Evolutionary conservation across 2,888 invertebrate species (phyloP).

Genomic region (Rambutsinella grinnellia): DNA sequence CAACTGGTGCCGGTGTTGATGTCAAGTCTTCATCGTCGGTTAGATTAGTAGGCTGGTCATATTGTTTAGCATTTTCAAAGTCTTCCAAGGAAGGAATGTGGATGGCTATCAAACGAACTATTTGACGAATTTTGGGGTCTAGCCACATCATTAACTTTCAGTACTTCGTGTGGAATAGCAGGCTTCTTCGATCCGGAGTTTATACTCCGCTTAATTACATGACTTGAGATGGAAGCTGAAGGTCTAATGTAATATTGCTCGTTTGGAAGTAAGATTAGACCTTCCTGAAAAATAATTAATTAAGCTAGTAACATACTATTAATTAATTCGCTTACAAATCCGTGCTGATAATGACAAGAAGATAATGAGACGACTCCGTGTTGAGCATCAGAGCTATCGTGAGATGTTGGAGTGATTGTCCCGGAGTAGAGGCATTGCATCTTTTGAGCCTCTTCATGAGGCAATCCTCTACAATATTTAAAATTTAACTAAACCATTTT

Average conservation of each 20-base stretch:
- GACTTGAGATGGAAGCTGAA: neutral
- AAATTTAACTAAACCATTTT: neutral
- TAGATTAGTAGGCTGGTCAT: no score
- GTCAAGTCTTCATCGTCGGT: no score
- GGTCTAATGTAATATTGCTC: slow-evolving; percentile 42
- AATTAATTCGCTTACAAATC: slow-evolving; percentile 31
- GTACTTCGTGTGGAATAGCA: slow-evolving; percentile 28
- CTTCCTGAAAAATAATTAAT: slow-evolving; percentile 34
- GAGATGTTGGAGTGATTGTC: neutral
- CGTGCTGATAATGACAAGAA: slow-evolving; percentile 35
- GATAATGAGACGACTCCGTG: slow-evolving; percentile 33
- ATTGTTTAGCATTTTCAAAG: no score
- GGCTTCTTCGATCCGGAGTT: neutral
- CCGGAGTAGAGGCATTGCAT: slow-evolving; percentile 31
- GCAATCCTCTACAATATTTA: slow-evolving; percentile 5
- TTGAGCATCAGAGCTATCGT: neutral
- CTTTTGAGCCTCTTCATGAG: slow-evolving; percentile 2
- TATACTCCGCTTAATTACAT: neutral
- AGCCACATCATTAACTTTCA: slow-evolving; percentile 16
- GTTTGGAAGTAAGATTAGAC: slow-evolving; percentile 29
- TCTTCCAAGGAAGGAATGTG: no score
- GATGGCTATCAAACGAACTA: no score
- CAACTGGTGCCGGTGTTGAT: no score
- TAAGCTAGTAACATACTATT: no score
- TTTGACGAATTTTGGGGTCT: neutral